phyloP scores from a whole-genome alignment of 2,888 invertebrate genomes.

The Kryphioiulus occultus region DNA sequence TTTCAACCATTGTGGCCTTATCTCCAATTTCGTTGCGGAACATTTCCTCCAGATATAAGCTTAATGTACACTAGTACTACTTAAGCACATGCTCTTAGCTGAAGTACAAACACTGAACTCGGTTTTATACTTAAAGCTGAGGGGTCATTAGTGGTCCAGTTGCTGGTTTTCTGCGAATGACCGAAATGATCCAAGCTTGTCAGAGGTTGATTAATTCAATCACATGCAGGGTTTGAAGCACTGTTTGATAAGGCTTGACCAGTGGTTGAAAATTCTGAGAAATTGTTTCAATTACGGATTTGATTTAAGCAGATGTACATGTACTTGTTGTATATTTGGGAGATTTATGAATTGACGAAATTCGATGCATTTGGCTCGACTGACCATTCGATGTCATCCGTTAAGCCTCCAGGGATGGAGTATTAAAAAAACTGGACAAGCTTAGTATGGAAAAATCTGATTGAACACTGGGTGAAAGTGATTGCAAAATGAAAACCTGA shows the following conservation, averaged over 20 bases:
- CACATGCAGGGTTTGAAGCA: neutral
- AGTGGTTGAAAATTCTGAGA: neutral
- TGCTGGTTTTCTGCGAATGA: neutral
- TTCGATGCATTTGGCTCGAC: too few relatives aligned
- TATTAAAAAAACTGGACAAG: too few relatives aligned
- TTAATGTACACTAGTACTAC: too few relatives aligned
- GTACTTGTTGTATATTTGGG: too few relatives aligned
- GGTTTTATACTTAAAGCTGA: neutral
- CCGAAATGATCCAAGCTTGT: neutral
- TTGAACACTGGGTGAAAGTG: too few relatives aligned
- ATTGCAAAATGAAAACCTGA: too few relatives aligned
- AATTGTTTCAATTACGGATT: neutral
- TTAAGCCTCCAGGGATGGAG: too few relatives aligned
- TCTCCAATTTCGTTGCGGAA: neutral
- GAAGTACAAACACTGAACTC: neutral
- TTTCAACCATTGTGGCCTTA: neutral
- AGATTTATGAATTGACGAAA: too few relatives aligned
- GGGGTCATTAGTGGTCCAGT: neutral
- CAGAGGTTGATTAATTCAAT: neutral
- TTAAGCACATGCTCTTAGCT: neutral
- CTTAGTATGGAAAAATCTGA: too few relatives aligned
- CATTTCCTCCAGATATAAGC: neutral
- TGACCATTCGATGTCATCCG: too few relatives aligned
- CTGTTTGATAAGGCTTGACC: neutral
- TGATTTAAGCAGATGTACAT: too few relatives aligned